Conservation (phyloP, 2,888 invertebrate genomes). For the Koerneria pararmatus region DNA sequence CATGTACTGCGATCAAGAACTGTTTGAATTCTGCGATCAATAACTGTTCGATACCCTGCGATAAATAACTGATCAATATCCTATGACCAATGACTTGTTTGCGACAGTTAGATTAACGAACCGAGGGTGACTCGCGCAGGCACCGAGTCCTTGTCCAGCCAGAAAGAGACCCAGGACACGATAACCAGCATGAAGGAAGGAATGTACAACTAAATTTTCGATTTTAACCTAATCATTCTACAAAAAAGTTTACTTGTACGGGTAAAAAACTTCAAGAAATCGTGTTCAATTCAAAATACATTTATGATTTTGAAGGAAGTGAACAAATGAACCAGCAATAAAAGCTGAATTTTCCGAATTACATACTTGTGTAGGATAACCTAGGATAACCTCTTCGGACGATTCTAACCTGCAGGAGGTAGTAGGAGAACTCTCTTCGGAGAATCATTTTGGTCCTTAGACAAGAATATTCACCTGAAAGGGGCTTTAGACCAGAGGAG, state of each 20-base stretch:
- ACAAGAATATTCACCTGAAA: conserved; percentile 53
- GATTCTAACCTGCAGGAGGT: conserved; percentile 65
- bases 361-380: conserved; percentile 33
- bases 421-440: conserved; percentile 76
- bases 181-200: conserved; percentile 89
- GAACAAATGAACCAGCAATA: no score
- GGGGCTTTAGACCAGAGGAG: background rate
- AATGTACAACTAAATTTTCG: conserved; percentile 77
- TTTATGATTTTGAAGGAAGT: no score
- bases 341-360: no score
- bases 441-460: conserved; percentile 51
- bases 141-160: conserved; percentile 59
- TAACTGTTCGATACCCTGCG: no score
- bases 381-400: no score
- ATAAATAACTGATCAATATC: no score
- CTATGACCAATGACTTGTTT: no score
- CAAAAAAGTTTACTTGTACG: background rate
- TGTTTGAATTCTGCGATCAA: no score
- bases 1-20: no score
- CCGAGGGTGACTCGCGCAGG: conserved; percentile 59
- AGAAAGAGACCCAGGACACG: conserved; percentile 48
- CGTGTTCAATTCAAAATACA: background rate
- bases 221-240: background rate
- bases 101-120: background rate
- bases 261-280: background rate